These are phyloP conservation scores for Diglossa cyanea DNA, from an alignment of 2,797 vertebrate genomes.

Conservation along the genomic window DNA sequence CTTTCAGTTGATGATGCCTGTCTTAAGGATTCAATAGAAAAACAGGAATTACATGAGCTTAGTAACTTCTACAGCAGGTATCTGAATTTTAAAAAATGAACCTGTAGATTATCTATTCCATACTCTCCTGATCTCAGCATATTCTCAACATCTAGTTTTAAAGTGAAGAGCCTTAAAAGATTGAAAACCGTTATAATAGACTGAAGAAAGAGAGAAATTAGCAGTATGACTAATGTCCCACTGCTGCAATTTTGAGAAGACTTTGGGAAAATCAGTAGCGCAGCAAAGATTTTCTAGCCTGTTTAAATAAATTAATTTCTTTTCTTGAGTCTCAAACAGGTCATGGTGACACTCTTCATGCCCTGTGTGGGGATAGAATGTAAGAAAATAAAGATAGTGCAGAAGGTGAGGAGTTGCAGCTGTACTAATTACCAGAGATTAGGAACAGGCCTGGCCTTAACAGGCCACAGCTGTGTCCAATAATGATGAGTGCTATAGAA, in stretches of 20 bases:
- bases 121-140: background rate
- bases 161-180: background rate
- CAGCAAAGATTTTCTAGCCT: background rate
- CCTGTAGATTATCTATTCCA: background rate
- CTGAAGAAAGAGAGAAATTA: background rate
- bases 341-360: background rate
- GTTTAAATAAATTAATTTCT: background rate
- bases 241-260: background rate
- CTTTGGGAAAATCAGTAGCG: background rate
- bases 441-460: too few relatives aligned
- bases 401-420: too few relatives aligned
- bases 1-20: background rate
- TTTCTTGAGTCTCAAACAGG: background rate
- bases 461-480: too few relatives aligned
- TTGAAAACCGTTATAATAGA: background rate
- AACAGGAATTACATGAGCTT: background rate
- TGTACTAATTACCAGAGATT: too few relatives aligned
- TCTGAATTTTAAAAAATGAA: background rate
- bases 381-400: too few relatives aligned
- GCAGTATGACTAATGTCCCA: background rate
- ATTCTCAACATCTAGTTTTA: background rate
- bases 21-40: background rate
- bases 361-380: background rate
- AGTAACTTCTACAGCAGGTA: background rate
- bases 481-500: too few relatives aligned